Base-by-base conservation (phyloP, 2,888 invertebrate genomes). In the Tupiocoris notatus region DNA sequence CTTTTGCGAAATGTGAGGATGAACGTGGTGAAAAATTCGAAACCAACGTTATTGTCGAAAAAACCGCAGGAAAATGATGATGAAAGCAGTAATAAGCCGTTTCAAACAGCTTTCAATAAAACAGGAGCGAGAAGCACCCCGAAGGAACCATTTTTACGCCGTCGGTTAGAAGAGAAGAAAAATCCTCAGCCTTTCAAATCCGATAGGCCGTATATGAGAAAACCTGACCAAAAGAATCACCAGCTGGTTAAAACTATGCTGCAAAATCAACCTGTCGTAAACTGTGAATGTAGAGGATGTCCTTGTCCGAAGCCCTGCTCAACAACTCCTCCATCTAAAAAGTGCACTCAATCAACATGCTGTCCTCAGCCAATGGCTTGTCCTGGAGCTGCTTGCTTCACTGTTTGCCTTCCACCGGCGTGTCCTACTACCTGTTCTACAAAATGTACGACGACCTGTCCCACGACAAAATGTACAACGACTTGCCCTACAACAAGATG, bases 381-480 rank as follows among this genome's bases (percentile, higher is more conserved):
- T n/a, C n/a, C n/a, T n/a, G n/a, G n/a, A n/a, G n/a, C n/a, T n/a
- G n/a, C n/a, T n/a, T n/a, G n/a, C n/a, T n/a, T n/a, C n/a, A n/a
- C n/a, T n/a, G n/a, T n/a, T n/a, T n/a, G n/a, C n/a, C n/a, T n/a
- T n/a, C n/a, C n/a, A 63, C 16, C 65, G 18, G 16, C 2, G 17
- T 57, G 67, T 56, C 7, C 67, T 20, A 56, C 22, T n/a, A 65
- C 25, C n/a, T 67, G 67, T 63, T 23, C 63, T 1, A 63, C 21
- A 17, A 2, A 1, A 39, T 65, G 39, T 39, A 12, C 63, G 18
- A 23, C 23, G 6, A 22, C 21, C 22, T 59, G 59, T n/a, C 1
- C 59, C n/a, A n/a, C n/a, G 17, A 59, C 17, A n/a, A 1, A 18
- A n/a, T 9, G 17, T 12, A 3, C 59, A 3, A 16, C 59, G 21